These are phyloP conservation scores for Hypolimnas misippus DNA, from an alignment of 2,888 invertebrate genomes.

Conservation along the genomic window DNA sequence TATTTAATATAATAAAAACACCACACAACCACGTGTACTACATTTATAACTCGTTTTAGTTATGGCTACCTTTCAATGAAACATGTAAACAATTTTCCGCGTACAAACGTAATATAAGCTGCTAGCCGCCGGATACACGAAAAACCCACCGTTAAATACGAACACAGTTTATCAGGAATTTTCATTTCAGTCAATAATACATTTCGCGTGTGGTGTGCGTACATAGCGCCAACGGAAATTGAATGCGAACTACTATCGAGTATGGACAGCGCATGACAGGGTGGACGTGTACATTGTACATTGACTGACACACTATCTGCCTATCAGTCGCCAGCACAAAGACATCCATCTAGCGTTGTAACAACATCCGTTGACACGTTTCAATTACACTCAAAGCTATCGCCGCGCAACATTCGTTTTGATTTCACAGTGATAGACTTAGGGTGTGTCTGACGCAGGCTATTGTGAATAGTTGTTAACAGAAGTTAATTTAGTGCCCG, in stretches of 20 bases:
- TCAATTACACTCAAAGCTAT: slow-evolving; percentile 47
- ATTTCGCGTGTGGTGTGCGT: slow-evolving; percentile 53
- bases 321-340: slow-evolving; percentile 56
- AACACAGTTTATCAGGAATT: slow-evolving; percentile 35
- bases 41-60: no score
- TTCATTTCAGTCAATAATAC: slow-evolving; percentile 56
- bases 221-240: slow-evolving; percentile 64
- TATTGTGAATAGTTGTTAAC: slow-evolving; percentile 7
- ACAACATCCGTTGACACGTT: slow-evolving; percentile 48
- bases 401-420: slow-evolving; percentile 35
- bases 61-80: no score
- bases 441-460: slow-evolving; percentile 4
- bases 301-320: slow-evolving; percentile 48
- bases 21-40: no score
- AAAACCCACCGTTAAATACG: slow-evolving; percentile 26
- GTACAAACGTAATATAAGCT: not conserved
- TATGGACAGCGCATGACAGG: slow-evolving; percentile 53
- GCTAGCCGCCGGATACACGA: slow-evolving; percentile 6
- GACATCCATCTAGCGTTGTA: slow-evolving; percentile 58
- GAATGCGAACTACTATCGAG: slow-evolving; percentile 64
- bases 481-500: not conserved
- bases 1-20: no score
- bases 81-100: not conserved
- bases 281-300: slow-evolving; percentile 39
- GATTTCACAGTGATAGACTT: slow-evolving; percentile 26